Evolutionary conservation across 2,113 vertebrate species (phyloP), one percentile per base, ranked within the genome.

Genomic region (Syngnathus scovelli): DNA sequence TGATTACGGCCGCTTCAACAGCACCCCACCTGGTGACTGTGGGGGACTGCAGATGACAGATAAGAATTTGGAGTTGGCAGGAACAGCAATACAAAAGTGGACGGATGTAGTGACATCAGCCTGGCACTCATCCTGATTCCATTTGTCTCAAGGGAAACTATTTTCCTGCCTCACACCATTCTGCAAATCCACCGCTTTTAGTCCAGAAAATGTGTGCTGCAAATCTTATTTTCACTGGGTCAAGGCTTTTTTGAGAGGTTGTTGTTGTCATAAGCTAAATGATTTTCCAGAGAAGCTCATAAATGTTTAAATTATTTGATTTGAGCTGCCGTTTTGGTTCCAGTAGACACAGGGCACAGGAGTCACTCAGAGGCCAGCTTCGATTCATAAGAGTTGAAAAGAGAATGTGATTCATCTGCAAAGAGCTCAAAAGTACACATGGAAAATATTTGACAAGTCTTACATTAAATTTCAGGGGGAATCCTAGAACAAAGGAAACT

Each of bases 41-140:
- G 8, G 23, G 56, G 39, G 55, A 62, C 21, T 62, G 61, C 41
- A 62, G 61, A 12, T 62, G 61, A 27, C 12, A 62, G 21, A 41
- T 21, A 13, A n/a, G 59, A 11, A 38, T 7, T 41, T 33, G 55
- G 10, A 36, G 23, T n/a, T 41, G 19, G 23, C 60, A 61, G n/a
- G 55, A 16, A 7, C 27, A 7, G 55, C 15, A 36, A 58, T 58
- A 21, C 19, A 11, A 13, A n/a, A 61, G 19, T 43, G 10, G 11
- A 61, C 61, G 18, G 21, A 16, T 46, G 58, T n/a, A 16, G 8
- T 39, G 36, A 60, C 36, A 16, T 15, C n/a, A 44, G 41, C n/a
- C 60, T 23, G 60, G 39, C n/a, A 62, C 18, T 4, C 12, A 3
- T 27, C 61, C 61, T 44, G 21, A 9, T 27, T 15, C 21, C 12